Percentiles rank a stretch among this genome's conserved stretches.
phyloP scores from a whole-genome alignment of 2,888 invertebrate genomes.

The Drosophila mayaguana region DNA sequence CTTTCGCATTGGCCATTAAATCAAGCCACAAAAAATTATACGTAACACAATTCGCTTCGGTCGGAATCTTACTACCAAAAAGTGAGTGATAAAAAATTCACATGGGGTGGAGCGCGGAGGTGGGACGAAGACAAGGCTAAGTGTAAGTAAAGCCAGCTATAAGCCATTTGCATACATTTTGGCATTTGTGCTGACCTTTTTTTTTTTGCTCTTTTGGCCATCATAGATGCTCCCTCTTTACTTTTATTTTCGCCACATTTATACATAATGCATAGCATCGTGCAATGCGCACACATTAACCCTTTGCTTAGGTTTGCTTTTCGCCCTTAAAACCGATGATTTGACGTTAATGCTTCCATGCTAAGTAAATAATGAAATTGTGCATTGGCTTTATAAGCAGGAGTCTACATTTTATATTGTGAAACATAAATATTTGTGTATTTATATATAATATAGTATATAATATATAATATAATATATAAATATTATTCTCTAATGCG shows the following conservation, averaged over 20 bases:
- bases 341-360: constrained; percentile 8
- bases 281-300: constrained; percentile 19
- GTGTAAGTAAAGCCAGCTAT: constrained; percentile 73
- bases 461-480: too few species aligned
- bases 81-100: constrained; percentile 61
- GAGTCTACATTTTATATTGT: background rate
- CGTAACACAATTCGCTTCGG: constrained; percentile 37
- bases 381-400: background rate
- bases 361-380: constrained; percentile 5
- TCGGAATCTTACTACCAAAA: constrained; percentile 33
- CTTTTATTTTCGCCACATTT: constrained; percentile 12
- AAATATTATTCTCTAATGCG: too few species aligned
- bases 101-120: background rate
- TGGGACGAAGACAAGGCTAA: constrained; percentile 37
- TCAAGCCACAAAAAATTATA: constrained; percentile 49
- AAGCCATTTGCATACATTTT: constrained; percentile 77
- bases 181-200: constrained; percentile 50
- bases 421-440: too few species aligned
- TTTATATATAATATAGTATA: too few species aligned
- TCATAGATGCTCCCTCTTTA: constrained; percentile 15
- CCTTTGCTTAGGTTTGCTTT: background rate
- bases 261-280: constrained; percentile 19
- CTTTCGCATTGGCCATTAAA: constrained; percentile 55
- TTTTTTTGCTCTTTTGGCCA: constrained; percentile 16
- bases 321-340: background rate